Base-by-base conservation (phyloP, 2,113 vertebrate species). In the Lota lota region DNA sequence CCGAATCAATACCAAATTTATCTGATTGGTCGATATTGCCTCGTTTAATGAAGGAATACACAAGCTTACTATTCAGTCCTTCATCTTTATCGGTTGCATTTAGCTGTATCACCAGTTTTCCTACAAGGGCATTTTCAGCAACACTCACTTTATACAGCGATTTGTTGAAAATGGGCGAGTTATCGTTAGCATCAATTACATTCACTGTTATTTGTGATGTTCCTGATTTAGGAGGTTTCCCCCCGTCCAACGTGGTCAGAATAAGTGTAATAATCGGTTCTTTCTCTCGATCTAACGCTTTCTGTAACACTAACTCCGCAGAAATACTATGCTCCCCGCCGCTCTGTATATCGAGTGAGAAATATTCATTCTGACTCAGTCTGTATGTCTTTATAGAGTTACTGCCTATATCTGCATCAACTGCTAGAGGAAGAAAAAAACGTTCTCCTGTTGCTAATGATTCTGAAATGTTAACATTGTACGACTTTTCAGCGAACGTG, bases 371-470 rank as follows among this genome's bases (percentile, higher is more conserved):
- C 5, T 66, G 76, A 22, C 81, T 91, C 33, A 92, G 85, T 36
- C 86, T 92, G 67, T 92, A 92, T 20, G 0, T 83, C n/a, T 86
- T 90, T 0, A 92, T 73, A 7, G 89, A 66, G 69, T 92, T 90
- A n/a, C 63, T 79, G 17, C 88, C 86, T 1, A 75, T 79, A 47
- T 93, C 91, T n/a, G 69, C 61, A 14, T 88, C 76, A 51, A 15
- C 54, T 0, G 82, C 82, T 11, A 64, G 66, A 1, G 79, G 83
- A n/a, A 88, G 57, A 3, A 69, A 75, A 68, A 83, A 82, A 61
- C 72, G 70, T 57, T 82, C 79, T 0, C 85, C 81, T 1, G 64
- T 63, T 7, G 75, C 72, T 0, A 85, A 78, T 1, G 5, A 63
- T 22, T 92, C 91, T 1, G 19, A 67, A 18, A 90, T 85, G 18